Conservation (phyloP, 2,888 invertebrate species). For the Scaptomyza parva region DNA sequence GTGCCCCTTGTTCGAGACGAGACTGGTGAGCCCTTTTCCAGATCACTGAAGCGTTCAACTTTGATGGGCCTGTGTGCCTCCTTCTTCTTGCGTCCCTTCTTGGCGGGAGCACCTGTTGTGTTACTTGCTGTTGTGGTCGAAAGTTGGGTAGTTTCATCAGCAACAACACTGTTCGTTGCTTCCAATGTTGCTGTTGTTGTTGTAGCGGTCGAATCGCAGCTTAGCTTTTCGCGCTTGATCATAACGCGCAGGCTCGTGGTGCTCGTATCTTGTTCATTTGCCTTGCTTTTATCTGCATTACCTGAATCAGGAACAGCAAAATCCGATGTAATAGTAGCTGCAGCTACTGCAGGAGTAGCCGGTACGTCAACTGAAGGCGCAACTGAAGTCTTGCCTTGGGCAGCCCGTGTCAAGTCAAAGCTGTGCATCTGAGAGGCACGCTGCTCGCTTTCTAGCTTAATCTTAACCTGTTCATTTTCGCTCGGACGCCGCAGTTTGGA, state of each 20-base stretch:
- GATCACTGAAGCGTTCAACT: constrained; percentile 80
- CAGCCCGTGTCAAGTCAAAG: neutral
- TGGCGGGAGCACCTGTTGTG: constrained; percentile 34
- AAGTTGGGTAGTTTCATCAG: constrained; percentile 50
- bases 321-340: neutral
- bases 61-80: constrained; percentile 78
- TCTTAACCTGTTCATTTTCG: constrained; percentile 43
- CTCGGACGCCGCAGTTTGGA: constrained; percentile 78
- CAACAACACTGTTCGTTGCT: constrained; percentile 28
- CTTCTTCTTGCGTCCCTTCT: constrained; percentile 77
- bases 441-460: constrained; percentile 80
- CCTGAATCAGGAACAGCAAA: neutral
- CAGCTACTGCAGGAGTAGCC: neutral
- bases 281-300: neutral
- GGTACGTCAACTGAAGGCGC: neutral
- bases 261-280: neutral
- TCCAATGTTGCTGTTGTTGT: constrained; percentile 34
- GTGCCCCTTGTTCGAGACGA: constrained; percentile 75
- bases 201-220: constrained; percentile 27
- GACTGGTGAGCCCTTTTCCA: constrained; percentile 63
- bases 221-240: constrained; percentile 78
- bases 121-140: constrained; percentile 39
- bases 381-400: neutral
- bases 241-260: constrained; percentile 57
- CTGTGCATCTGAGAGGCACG: constrained; percentile 69